These are phyloP conservation scores for Yponomeuta cagnagella DNA, from an alignment of 2,888 invertebrate species.

Conservation along the genomic window DNA sequence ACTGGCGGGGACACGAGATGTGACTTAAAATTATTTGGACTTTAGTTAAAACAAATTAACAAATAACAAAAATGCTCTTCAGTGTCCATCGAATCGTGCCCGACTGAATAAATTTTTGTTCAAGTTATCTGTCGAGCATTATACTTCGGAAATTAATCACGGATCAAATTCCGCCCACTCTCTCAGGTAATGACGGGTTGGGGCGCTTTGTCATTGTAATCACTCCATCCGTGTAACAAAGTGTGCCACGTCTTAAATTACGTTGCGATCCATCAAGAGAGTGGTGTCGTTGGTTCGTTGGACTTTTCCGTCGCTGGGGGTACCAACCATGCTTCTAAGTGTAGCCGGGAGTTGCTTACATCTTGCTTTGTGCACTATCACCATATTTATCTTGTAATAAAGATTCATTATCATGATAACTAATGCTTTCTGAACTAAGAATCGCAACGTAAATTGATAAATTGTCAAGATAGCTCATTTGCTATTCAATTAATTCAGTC, in stretches of 20 bases:
- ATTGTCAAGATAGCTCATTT: too few species aligned
- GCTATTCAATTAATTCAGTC: too few species aligned
- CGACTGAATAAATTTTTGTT: too few species aligned
- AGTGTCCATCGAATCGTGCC: too few species aligned
- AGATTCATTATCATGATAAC: background rate
- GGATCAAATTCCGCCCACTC: conserved; percentile 21
- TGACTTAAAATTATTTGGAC: too few species aligned
- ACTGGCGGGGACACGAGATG: too few species aligned
- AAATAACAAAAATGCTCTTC: too few species aligned
- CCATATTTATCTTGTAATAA: background rate
- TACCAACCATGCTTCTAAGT: background rate
- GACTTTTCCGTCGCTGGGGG: too few species aligned
- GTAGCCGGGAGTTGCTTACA: background rate
- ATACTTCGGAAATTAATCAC: conserved; percentile 19
- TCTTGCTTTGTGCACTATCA: background rate
- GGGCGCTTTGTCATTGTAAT: conserved; percentile 33
- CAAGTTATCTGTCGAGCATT: too few species aligned
- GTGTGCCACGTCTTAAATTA: conserved; percentile 34
- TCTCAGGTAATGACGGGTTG: conserved; percentile 24
- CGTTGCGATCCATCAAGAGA: conserved; percentile 27
- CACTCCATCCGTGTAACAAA: conserved; percentile 32
- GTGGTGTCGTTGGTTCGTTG: conserved; percentile 11
- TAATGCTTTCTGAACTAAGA: too few species aligned
- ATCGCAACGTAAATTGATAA: too few species aligned
- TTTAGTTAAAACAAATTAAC: too few species aligned